Base-by-base conservation (phyloP, 2,888 invertebrate genomes). In the Drosophila paranaensis region DNA sequence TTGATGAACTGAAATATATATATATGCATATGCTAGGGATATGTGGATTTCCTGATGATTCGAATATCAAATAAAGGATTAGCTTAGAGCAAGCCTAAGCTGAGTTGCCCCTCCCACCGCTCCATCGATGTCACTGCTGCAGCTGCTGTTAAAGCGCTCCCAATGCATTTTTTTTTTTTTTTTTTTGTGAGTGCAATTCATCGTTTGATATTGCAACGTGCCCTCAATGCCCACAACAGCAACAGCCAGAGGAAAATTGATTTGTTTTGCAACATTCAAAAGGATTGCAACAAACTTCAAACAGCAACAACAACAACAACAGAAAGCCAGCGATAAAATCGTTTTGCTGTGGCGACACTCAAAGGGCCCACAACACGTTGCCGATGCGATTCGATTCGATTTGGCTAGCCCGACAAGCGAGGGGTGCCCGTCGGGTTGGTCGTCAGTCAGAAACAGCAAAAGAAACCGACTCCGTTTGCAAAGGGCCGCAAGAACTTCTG, bases 251-350 rank as follows among this genome's bases (percentile, higher is more conserved):
- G 77, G 45, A 81, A 81, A 81, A 75, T 80, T 87, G 82, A 83
- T 84, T 83, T 81, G 75, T 81, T 83, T 87, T 81, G 81, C 79
- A 74, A 77, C 76, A 82, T 82, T 79, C 76, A 74, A 84, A 76
- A 72, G 75, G 66, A 72, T 65, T 65, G 77, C 71, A 76, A 39
- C 62, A 84, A 69, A 58, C 39, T 58, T 48, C 66, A 68, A 35
- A 71, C 14, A 53, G 57, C 57, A 57, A 57, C 20, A 42, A 11
- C 78, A 39, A 40, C 46, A 39, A 60, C 11, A 54, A 40, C 74
- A 27, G 20, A 40, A 56, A 46, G 10, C 35, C 39, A 9, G 50
- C 45, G 33, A 42, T 27, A 55, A 68, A 68, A 57, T 71, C 67
- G 71, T 68, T 82, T 82, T 75, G 58, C 71, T 70, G 71, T 57